Base-by-base conservation (phyloP, 2,113 vertebrate species). In the Saimiri boliviensis region DNA sequence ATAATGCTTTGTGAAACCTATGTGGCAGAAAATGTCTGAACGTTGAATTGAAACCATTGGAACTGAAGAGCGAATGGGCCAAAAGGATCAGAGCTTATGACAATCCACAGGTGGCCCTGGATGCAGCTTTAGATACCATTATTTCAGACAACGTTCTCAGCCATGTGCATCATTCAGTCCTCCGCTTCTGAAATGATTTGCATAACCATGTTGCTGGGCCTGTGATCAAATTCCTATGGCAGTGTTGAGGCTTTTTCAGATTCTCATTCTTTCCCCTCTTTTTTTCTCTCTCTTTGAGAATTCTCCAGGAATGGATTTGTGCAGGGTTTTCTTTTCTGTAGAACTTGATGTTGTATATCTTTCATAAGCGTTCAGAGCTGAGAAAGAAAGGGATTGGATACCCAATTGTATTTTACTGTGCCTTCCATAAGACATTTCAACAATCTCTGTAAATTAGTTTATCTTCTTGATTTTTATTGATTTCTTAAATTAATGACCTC, bases 21-120 rank as follows among this genome's bases (percentile, higher is more conserved):
- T 94, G 97, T 96, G 96, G 97, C 83, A 97, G 92, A 96, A 98
- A 98, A 71, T 74, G 86, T 89, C 60, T 94, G 76, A 97, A 97
- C 97, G 83, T 96, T 98, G 89, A 94, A 97, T 83, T 95, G 92
- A 92, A 97, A 93, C 81, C 71, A 27, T 94, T 94, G 92, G 74
- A 97, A 97, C 56, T 68, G 21, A 83, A 86, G 93, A 95, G 42
- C 32, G 5, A 97, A 98, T 91, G 20, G 77, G 37, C 60, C 35
- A 37, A 80, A 71, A 37, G 80, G 74, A 95, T 63, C 27, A n/a
- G 45, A 87, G 91, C 80, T 8, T 13, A 14, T 9, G 58, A 45
- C 6, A n/a, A 77, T 30, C 37, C 49, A 1, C 52, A 89, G 91
- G 89, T 14, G 66, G 23, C n/a, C 71, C 74, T 71, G 56, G 45